A percentile compares a stretch with the other conserved stretches of the same genome.
These are phyloP conservation scores for Perca fluviatilis DNA, from an alignment of 2,113 vertebrate species.

Conservation along the genomic window DNA sequence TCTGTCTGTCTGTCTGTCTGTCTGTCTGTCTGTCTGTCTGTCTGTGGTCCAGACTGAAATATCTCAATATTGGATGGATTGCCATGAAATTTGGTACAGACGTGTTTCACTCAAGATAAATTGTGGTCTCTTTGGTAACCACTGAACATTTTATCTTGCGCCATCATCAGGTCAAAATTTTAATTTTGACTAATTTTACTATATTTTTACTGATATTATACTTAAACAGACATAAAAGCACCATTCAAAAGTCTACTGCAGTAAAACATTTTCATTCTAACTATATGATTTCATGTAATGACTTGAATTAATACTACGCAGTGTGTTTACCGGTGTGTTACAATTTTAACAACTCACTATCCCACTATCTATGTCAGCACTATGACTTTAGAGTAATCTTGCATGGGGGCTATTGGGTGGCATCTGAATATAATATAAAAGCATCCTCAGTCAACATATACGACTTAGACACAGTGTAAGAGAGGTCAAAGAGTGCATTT, in stretches of 20 bases:
- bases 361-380: not conserved
- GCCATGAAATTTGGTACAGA: not conserved
- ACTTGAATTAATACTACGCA: not conserved
- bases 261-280: not conserved
- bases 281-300: not conserved
- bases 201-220: not conserved
- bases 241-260: not conserved
- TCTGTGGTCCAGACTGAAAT: not conserved
- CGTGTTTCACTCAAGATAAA: not conserved
- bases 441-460: not conserved
- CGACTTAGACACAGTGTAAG: conserved; percentile 4
- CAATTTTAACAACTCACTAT: not conserved
- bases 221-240: no score
- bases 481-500: conserved; percentile 56
- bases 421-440: not conserved
- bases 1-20: not conserved
- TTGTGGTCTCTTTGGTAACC: not conserved
- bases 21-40: not conserved
- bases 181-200: not conserved
- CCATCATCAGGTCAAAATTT: not conserved
- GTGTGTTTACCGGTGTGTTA: not conserved
- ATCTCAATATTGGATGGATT: not conserved
- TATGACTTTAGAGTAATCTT: not conserved
- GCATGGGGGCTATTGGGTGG: not conserved
- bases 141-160: not conserved